These are phyloP conservation scores for Drosophila flavopinicola DNA, from an alignment of 2,888 invertebrate species.

Conservation along the genomic window DNA sequence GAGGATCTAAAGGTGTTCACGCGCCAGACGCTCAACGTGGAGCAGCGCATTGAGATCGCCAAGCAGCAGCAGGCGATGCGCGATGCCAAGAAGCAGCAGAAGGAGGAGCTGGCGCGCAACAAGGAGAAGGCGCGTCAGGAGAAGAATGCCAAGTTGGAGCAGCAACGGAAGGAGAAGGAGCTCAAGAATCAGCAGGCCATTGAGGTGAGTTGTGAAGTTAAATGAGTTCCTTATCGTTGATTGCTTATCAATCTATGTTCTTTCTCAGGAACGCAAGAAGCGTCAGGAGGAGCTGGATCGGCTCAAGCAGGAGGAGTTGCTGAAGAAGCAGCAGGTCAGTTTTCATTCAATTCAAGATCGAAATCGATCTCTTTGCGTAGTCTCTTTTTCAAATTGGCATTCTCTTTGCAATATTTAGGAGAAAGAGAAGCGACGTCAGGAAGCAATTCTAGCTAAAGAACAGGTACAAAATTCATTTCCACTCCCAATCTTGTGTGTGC, in stretches of 20 bases:
- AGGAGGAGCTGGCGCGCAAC: conserved; percentile 86
- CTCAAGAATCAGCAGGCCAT: conserved; percentile 93
- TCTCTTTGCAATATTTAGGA: conserved; percentile 87
- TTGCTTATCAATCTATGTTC: neutral
- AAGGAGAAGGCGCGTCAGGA: conserved; percentile 87
- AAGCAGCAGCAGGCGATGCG: conserved; percentile 89
- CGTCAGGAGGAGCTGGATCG: conserved; percentile 94
- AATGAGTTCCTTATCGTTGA: neutral
- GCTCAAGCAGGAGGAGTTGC: conserved; percentile 92
- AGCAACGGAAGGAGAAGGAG: conserved; percentile 92
- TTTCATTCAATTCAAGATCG: conserved; percentile 6
- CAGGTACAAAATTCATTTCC: conserved; percentile 88
- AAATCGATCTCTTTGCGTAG: conserved; percentile 6
- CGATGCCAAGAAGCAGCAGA: conserved; percentile 90
- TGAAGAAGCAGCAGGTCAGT: conserved; percentile 93
- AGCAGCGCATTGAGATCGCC: conserved; percentile 91
- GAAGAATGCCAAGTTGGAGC: conserved; percentile 92
- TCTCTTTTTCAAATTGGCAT: conserved; percentile 45
- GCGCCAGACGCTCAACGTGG: conserved; percentile 88
- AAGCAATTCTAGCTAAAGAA: conserved; percentile 94
- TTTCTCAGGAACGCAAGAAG: conserved; percentile 91
- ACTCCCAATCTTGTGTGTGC: neutral
- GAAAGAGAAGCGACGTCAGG: conserved; percentile 94
- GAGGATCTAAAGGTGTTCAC: conserved; percentile 89
- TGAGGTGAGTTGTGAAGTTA: conserved; percentile 87